phyloP scores from a whole-genome alignment of 2,888 invertebrate species.

The Branchipolynoe longqiensis region DNA sequence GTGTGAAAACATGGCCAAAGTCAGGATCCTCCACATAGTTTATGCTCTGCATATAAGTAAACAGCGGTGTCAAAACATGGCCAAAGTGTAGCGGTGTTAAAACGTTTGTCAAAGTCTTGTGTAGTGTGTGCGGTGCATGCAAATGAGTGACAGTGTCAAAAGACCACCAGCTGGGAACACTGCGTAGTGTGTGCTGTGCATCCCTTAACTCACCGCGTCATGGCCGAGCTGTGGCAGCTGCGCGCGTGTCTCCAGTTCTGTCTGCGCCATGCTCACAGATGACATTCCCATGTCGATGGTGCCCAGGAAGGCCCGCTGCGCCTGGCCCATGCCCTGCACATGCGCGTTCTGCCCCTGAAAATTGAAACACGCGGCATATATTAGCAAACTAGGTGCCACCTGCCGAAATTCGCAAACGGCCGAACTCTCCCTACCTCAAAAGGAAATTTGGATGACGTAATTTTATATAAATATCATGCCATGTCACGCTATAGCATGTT shows the following conservation, averaged over 20 bases:
- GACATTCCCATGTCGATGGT: conserved; percentile 95
- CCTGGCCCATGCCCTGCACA: conserved; percentile 83
- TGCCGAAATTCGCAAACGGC: too few relatives aligned
- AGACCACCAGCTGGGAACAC: too few relatives aligned
- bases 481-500: too few relatives aligned
- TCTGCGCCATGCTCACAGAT: conserved; percentile 92
- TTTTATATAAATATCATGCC: too few relatives aligned
- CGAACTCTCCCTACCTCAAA: too few relatives aligned
- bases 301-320: conserved; percentile 94
- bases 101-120: neutral
- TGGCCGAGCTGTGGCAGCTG: conserved; percentile 84
- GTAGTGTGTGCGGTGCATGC: neutral
- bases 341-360: conserved; percentile 89
- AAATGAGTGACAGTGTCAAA: neutral
- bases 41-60: too few relatives aligned
- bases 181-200: too few relatives aligned
- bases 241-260: conserved; percentile 86
- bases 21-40: too few relatives aligned
- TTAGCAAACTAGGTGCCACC: too few relatives aligned
- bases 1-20: too few relatives aligned
- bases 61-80: neutral
- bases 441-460: neutral
- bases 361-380: neutral
- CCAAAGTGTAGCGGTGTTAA: neutral
- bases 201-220: conserved; percentile 80